Conservation (phyloP, 2,797 vertebrate species). For the Smutsia gigantea region DNA sequence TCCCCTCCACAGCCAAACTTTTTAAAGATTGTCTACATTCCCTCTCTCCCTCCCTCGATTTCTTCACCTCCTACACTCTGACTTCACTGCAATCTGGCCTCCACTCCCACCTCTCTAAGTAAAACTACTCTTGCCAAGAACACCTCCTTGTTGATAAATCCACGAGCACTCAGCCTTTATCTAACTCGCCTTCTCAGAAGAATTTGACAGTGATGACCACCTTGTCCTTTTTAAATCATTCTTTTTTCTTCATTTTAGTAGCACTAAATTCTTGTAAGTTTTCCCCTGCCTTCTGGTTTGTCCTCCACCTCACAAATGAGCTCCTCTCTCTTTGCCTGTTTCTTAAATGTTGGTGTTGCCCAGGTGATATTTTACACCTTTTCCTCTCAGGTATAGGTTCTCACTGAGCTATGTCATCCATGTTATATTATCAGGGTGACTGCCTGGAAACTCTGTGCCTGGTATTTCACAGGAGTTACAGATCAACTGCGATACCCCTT, state of each 20-base stretch:
- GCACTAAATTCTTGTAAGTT: neutral
- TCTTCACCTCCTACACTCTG: slow-evolving; percentile 68
- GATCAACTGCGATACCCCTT: neutral
- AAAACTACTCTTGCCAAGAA: slow-evolving; percentile 46
- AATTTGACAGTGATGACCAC: neutral
- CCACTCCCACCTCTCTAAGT: slow-evolving; percentile 10
- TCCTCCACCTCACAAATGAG: neutral
- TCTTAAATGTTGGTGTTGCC: neutral
- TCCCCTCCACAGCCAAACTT: slow-evolving; percentile 11
- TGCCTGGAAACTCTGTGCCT: neutral
- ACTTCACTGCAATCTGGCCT: slow-evolving; percentile 56
- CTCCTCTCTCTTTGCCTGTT: neutral
- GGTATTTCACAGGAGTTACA: neutral
- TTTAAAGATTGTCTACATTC: slow-evolving; percentile 15
- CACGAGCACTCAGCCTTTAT: neutral
- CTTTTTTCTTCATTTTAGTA: neutral
- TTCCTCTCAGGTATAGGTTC: neutral
- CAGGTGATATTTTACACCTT: neutral
- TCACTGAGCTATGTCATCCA: neutral
- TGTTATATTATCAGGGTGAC: neutral
- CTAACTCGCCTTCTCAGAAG: neutral
- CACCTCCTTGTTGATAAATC: slow-evolving; percentile 46
- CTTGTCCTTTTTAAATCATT: neutral
- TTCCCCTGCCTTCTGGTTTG: neutral
- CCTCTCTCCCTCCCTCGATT: slow-evolving; percentile 3